Evolutionary conservation across 2,113 vertebrate species (phyloP), one percentile per base, ranked within the genome.

Genomic region (Callaeas wilsoni): DNA sequence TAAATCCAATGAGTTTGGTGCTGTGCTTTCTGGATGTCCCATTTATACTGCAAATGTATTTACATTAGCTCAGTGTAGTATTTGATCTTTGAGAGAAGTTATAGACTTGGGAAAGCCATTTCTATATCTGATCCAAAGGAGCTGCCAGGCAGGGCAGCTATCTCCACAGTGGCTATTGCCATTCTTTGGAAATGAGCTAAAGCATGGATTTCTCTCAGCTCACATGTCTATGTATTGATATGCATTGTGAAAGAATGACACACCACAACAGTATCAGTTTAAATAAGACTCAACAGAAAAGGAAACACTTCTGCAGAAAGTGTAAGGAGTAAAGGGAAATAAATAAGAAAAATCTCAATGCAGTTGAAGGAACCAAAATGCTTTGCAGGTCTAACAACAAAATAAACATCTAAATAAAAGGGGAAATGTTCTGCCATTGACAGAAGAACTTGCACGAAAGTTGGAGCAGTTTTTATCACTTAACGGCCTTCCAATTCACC

Each of bases 151-250:
- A 42, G 25, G 2, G 9, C 7, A 37, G 4, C 12, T 52, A 4
- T 37, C n/a, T 47, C 53, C 30, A 14, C 26, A 42, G 35, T 29
- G 21, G 6, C 14, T 60, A 10, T 23, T 37, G 6, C 44, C 4
- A 9, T 26, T 64, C 44, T 83, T 59, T n/a, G n/a, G 50, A 65
- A 52, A 62, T 4, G 7, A 80, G 13, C 2, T 77, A 15, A 79
- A 86, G 7, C 13, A 6, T 12, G 13, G 10, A 7, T 44, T 77
- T 74, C 49, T 64, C 18, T 74, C 16, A 69, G 19, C 11, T 47
- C 19, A 47, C 2, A 5, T 21, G 5, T 2, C 1, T 13, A 18
- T 1, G 1, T 22, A 70, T 25, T 20, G 8, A 46, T 35, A 14
- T 15, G 4, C 7, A 13, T 12, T 84, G 25, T 30, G n/a, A 7